phyloP scores from a whole-genome alignment of 2,797 vertebrate species.

The Ibycter americanus region DNA sequence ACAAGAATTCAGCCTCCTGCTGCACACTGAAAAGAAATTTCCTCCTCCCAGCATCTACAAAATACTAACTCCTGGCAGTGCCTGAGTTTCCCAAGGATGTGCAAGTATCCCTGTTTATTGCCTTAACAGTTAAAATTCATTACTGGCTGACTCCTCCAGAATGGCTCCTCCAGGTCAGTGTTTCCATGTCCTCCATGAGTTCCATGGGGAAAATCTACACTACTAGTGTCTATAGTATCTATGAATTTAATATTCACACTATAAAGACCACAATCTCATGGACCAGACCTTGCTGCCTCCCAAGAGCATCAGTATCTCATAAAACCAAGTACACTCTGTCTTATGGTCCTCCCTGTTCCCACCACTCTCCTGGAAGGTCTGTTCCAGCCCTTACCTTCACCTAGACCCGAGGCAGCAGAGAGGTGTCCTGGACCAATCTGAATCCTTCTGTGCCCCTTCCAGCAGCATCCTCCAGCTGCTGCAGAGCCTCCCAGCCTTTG shows the following conservation, averaged over 20 bases:
- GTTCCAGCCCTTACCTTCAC: neutral
- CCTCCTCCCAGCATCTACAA: neutral
- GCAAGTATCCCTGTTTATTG: neutral
- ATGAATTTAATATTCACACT: neutral
- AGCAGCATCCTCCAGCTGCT: neutral
- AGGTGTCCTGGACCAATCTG: neutral
- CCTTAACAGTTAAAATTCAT: conserved; percentile 1
- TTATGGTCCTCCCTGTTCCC: neutral
- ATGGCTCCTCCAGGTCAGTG: neutral
- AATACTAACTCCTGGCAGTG: neutral
- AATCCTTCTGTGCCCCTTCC: neutral
- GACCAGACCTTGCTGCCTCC: neutral
- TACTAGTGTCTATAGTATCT: neutral
- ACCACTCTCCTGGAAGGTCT: neutral
- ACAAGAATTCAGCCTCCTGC: neutral
- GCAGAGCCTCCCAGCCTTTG: neutral
- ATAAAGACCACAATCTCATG: neutral
- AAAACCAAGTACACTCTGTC: accelerated
- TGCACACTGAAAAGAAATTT: neutral
- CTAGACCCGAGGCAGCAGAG: neutral
- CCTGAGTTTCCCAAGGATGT: neutral
- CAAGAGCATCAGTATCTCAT: neutral
- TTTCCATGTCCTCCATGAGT: neutral
- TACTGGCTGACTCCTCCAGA: neutral
- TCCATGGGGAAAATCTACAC: neutral